Evolutionary conservation across 1,140 invertebrate species (phyloP).

Genomic region (Caenorhabditis briggsae): DNA sequence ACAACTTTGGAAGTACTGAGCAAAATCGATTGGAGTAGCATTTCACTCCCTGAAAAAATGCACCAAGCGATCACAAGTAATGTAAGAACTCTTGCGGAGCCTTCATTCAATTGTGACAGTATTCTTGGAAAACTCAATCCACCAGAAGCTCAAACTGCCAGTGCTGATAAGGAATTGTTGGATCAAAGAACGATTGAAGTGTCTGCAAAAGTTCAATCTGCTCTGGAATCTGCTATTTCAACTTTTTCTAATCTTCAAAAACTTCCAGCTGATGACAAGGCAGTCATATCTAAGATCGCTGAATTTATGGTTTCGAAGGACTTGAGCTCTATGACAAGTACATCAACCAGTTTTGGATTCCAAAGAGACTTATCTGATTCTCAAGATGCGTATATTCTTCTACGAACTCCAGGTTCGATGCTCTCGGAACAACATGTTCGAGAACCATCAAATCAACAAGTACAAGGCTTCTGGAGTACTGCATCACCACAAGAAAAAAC

Average conservation of each 20-base stretch:
- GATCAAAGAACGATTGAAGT: background rate
- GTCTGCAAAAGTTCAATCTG: background rate
- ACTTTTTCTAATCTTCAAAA: background rate
- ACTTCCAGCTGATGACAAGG: background rate
- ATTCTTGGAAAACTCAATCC: slow-evolving; percentile 19
- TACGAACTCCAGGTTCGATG: background rate
- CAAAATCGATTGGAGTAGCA: slow-evolving; percentile 18
- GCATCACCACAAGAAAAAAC: background rate
- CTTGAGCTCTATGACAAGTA: background rate
- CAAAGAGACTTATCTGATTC: background rate
- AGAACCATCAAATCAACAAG: background rate
- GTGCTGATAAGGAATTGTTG: background rate
- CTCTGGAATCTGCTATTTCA: background rate
- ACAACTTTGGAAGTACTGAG: background rate
- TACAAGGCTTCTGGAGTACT: slow-evolving; percentile 36
- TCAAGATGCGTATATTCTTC: background rate
- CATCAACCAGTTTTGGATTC: background rate
- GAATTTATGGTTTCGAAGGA: background rate
- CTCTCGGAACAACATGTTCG: background rate
- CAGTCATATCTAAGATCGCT: slow-evolving; percentile 7
- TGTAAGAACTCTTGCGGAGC: background rate
- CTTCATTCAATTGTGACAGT: slow-evolving; percentile 1
- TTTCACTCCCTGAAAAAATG: background rate
- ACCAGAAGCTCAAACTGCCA: background rate
- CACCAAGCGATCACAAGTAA: background rate